These are phyloP conservation scores for Limenitis camilla DNA, from an alignment of 2,888 invertebrate species.

Conservation along the genomic window DNA sequence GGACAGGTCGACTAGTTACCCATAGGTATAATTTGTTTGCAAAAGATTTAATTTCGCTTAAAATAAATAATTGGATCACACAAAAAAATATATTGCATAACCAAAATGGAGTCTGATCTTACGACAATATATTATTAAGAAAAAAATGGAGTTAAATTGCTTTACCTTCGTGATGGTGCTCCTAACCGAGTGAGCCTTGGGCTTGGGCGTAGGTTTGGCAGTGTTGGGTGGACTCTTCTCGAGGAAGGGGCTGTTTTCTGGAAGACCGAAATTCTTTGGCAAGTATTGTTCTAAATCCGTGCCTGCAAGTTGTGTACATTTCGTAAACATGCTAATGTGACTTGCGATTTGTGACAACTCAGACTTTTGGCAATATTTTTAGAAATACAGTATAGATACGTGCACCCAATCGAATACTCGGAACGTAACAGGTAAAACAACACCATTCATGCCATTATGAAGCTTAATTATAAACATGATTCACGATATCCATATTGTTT, in stretches of 20 bases:
- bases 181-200: constrained; percentile 48
- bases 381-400: constrained; percentile 6
- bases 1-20: no score
- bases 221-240: constrained; percentile 68
- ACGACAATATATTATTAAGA: background rate
- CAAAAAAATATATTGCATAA: no score
- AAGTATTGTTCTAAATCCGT: constrained; percentile 77
- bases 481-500: constrained; percentile 16
- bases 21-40: no score
- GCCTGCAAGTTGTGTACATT: constrained; percentile 47
- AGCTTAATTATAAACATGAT: constrained; percentile 21
- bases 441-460: constrained; percentile 13
- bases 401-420: constrained; percentile 11
- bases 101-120: no score
- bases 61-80: no score
- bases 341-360: constrained; percentile 5
- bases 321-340: constrained; percentile 27
- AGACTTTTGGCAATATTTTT: background rate
- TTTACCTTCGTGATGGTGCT: constrained; percentile 56
- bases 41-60: no score
- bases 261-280: constrained; percentile 77
- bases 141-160: background rate
- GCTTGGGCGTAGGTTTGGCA: constrained; percentile 54
- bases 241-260: constrained; percentile 67
- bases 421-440: constrained; percentile 16